These are phyloP conservation scores for Ormyrus pomaceus DNA, from an alignment of 2,888 invertebrate genomes.

Conservation along the genomic window DNA sequence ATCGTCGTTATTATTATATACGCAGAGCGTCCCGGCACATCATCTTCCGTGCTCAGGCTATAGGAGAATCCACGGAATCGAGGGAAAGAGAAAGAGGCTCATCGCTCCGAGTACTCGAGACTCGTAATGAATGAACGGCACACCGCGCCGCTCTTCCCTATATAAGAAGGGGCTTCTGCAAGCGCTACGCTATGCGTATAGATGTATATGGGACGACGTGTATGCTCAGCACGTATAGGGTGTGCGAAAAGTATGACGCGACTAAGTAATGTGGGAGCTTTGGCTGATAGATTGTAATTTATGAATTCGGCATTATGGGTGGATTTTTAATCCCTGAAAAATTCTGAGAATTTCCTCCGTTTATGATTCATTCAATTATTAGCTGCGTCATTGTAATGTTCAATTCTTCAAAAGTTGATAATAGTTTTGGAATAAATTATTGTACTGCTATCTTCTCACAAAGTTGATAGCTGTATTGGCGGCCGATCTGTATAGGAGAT, in stretches of 20 bases:
- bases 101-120: not conserved
- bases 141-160: not conserved
- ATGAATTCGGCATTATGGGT: no score
- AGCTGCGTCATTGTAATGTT: no score
- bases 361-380: no score
- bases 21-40: not conserved
- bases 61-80: not conserved
- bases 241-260: not conserved
- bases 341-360: no score
- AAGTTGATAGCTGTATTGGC: no score
- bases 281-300: not conserved
- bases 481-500: no score
- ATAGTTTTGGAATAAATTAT: no score
- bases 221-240: not conserved
- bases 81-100: not conserved
- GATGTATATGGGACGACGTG: not conserved
- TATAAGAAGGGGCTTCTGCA: not conserved
- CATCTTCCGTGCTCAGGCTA: not conserved
- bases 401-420: no score
- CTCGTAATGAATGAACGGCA: conserved; percentile 39
- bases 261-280: not conserved
- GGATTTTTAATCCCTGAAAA: no score
- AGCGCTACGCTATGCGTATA: not conserved
- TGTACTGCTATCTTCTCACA: no score
- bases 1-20: conserved; percentile 36